Evolutionary conservation across 1,140 invertebrate genomes (phyloP), one percentile per base, ranked within the genome.

Genomic region (Dolichoris vasculosae): DNA sequence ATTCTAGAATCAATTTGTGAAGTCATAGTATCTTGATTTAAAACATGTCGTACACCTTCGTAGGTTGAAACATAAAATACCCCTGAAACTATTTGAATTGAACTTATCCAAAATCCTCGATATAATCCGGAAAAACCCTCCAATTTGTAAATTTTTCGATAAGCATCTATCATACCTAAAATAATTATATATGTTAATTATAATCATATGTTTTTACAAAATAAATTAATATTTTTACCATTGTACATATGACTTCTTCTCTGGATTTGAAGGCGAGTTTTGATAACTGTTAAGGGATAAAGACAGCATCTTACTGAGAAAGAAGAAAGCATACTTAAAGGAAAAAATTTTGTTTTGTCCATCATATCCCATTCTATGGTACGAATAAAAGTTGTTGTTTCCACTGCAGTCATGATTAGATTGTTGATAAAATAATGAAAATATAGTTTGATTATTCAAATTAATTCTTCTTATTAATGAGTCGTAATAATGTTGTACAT

Each of bases 291-390:
- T 86, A 99, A 94, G 0, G 99, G 99, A 93, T 99, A 99, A 3
- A 99, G 94, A 78, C 98, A 95, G 90, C 97, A 97, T 75, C 99
- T 95, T 63, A 99, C 96, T 88, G 96, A 95, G 91, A 99, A 97
- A 4, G 96, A 97, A 89, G 95, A 96, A 2, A 98, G 92, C 94
- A 99, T 97, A 76, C 98, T 99, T 63, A 99, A 92, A 6, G 98
- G 98, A 90, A 96, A 98, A 94, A 97, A 98, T 95, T 96, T 98
- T 35, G 94, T 95, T 90, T 99, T 99, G 92, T 99, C 97, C 97
- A 99, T 98, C 98, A 99, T 99, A 85, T 99, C 95, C 97, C 98
- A 99, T 94, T 99, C 98, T 87, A 99, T 99, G n/a, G 96, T 98
- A 59, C 95, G 95, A 86, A 98, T 97, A 75, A 96, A 95, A 82